Base-by-base conservation (phyloP, 37 sponge, comb jelly and placozoan genomes). In the Mnemiopsis leidyi region DNA sequence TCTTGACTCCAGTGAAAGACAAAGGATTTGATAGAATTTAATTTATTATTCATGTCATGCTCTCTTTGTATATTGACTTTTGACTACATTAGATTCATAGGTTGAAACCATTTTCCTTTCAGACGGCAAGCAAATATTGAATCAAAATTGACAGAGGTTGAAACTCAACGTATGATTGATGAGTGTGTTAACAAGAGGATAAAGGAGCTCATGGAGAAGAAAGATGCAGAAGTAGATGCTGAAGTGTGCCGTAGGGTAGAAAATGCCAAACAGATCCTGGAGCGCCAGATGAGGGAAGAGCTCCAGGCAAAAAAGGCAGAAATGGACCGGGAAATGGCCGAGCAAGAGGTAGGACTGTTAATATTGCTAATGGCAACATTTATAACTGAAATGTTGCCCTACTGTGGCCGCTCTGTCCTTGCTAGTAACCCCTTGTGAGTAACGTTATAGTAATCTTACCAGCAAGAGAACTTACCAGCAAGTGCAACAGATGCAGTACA, bases 51-150 rank as follows among this genome's bases (percentile, higher is more conserved):
- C n/a, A n/a, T n/a, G n/a, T n/a, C n/a, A n/a, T n/a, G n/a, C n/a
- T n/a, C n/a, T n/a, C n/a, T n/a, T n/a, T n/a, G n/a, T n/a, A n/a
- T n/a, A n/a, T n/a, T n/a, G n/a, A n/a, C n/a, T n/a, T n/a, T n/a
- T n/a, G n/a, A n/a, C n/a, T n/a, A n/a, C n/a, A n/a, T n/a, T n/a
- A n/a, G n/a, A n/a, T n/a, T n/a, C n/a, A n/a, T n/a, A n/a, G n/a
- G n/a, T n/a, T n/a, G n/a, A n/a, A n/a, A n/a, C n/a, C n/a, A n/a
- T n/a, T n/a, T n/a, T n/a, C n/a, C n/a, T 77, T 77, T 39, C 90
- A 85, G 90, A 61, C 32, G 90, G 0, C 90, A 85, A 85, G 90
- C 90, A 40, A 85, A 85, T 37, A 85, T 85, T 39, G 90, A 85
- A 39, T 85, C 90, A 40, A 85, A 85, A 21, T 26, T 85, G 23